Evolutionary conservation across 2,888 invertebrate species (phyloP), one percentile per base, ranked within the genome.

Genomic region (Pollenia amentaria): DNA sequence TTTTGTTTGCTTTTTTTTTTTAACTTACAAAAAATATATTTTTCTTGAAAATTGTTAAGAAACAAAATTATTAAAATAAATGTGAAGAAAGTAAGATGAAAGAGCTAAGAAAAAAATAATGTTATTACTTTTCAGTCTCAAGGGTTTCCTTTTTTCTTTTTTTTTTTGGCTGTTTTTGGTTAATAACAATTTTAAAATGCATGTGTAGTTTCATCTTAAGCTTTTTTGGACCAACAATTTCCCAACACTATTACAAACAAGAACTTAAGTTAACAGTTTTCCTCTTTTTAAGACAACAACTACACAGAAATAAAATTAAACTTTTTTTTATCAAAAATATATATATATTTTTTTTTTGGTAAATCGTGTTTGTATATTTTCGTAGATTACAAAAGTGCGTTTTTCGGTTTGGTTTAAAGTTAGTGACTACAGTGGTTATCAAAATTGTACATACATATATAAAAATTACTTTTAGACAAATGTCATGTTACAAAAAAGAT

Each of bases 111-210:
- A 53, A 69, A 73, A 69, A 64, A 82, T 69, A 75, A 79, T 78
- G 70, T 75, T 86, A 86, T 86, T 86, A 86, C 86, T 75, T 83
- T 83, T 55, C 70, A 69, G 79, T 83, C 86, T 86, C 86, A 70
- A 79, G 82, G 78, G 86, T 78, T 82, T 67, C 64, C 69, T 78
- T 72, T 62, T 44, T 76, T 42, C 14, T 55, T 60, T 2, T 21
- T 70, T 21, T 51, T 53, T 40, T 42, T 29, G 29, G 4, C 29
- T 6, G 10, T 38, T 70, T n/a, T 53, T 40, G 48, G 11, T 62
- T 62, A 76, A 67, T 38, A 65, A 38, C 57, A 76, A 76, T 62
- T 82, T 62, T 42, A 62, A 62, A 60, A 73, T 67, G 77, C 77
- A 85, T 78, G 85, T 85, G 73, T 82, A 82, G 62, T 48, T 64